Conservation (phyloP, 1,140 invertebrate genomes). For the Drosophila nikananu region DNA sequence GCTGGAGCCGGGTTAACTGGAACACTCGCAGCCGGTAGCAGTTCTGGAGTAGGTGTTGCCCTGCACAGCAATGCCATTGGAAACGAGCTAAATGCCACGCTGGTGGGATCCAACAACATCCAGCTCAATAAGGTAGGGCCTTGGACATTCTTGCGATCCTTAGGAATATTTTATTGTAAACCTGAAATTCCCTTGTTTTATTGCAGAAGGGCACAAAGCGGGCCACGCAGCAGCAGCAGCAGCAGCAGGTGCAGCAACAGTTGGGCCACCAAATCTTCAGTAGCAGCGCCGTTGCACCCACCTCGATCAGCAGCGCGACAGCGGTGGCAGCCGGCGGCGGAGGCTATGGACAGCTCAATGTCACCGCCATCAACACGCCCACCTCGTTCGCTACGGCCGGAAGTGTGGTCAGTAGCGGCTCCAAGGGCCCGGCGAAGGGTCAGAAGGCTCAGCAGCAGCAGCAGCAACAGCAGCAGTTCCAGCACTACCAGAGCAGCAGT, state of each 20-base stretch:
- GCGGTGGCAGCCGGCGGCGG: conserved; percentile 29
- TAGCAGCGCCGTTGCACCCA: conserved; percentile 73
- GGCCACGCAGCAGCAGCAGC: conserved; percentile 51
- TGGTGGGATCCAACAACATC: conserved; percentile 85
- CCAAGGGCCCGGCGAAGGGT: conserved; percentile 81
- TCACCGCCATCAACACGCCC: conserved; percentile 70
- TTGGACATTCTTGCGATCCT: neutral
- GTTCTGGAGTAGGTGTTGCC: conserved; percentile 41
- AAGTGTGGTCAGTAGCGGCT: conserved; percentile 79
- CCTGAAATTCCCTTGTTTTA: neutral
- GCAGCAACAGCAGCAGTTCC: conserved; percentile 71
- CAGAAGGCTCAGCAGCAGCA: conserved; percentile 77
- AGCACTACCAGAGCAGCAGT: conserved; percentile 83
- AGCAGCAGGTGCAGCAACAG: conserved; percentile 59
- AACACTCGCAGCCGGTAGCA: conserved; percentile 22
- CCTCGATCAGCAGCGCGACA: conserved; percentile 60
- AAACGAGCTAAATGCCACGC: conserved; percentile 84
- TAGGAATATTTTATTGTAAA: neutral
- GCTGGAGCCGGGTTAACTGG: conserved; percentile 14
- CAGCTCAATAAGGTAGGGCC: conserved; percentile 81
- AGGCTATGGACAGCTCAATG: conserved; percentile 46
- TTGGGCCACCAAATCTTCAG: conserved; percentile 74
- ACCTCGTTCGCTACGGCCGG: conserved; percentile 77
- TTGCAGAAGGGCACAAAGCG: conserved; percentile 83
- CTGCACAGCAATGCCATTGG: conserved; percentile 72